phyloP scores from a whole-genome alignment of 2,888 invertebrate species.

The Seira sanloemensis region DNA sequence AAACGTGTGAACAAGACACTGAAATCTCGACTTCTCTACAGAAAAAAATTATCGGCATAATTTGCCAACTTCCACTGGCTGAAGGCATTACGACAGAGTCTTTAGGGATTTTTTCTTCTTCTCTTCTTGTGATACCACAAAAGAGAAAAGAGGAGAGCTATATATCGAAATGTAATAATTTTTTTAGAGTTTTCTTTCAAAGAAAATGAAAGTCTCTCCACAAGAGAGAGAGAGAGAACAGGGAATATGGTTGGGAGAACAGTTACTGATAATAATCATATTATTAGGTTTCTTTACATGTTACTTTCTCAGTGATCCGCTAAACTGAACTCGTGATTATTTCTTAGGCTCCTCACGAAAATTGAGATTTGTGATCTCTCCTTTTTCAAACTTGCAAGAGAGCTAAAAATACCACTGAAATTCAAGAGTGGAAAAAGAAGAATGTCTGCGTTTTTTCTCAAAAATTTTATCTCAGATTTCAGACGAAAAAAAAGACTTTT shows the following conservation, averaged over 20 bases:
- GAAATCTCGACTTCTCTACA: slow-evolving; percentile 43
- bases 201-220: too few species aligned
- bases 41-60: slow-evolving; percentile 34
- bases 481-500: slow-evolving; percentile 25
- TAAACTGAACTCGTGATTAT: slow-evolving; percentile 23
- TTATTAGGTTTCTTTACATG: slow-evolving; percentile 43
- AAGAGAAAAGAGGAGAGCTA: slow-evolving; percentile 32
- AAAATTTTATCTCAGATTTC: slow-evolving; percentile 31
- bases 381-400: slow-evolving; percentile 11
- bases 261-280: slow-evolving; percentile 65
- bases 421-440: slow-evolving; percentile 3
- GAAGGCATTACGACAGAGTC: slow-evolving; percentile 6
- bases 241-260: slow-evolving; percentile 40
- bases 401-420: slow-evolving; percentile 43
- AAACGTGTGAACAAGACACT: slow-evolving; percentile 61
- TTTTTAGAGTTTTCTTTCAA: background rate
- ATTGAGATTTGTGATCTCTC: slow-evolving; percentile 35
- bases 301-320: slow-evolving; percentile 51
- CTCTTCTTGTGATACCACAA: slow-evolving; percentile 27
- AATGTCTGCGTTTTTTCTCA: slow-evolving; percentile 20
- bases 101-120: slow-evolving; percentile 7
- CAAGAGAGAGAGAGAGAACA: too few species aligned
- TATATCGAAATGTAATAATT: slow-evolving; percentile 17
- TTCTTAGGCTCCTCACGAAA: background rate
- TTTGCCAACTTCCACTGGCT: slow-evolving; percentile 33